Evolutionary conservation across 2,797 vertebrate genomes (phyloP).

Genomic region (Scomberomorus guttatus): DNA sequence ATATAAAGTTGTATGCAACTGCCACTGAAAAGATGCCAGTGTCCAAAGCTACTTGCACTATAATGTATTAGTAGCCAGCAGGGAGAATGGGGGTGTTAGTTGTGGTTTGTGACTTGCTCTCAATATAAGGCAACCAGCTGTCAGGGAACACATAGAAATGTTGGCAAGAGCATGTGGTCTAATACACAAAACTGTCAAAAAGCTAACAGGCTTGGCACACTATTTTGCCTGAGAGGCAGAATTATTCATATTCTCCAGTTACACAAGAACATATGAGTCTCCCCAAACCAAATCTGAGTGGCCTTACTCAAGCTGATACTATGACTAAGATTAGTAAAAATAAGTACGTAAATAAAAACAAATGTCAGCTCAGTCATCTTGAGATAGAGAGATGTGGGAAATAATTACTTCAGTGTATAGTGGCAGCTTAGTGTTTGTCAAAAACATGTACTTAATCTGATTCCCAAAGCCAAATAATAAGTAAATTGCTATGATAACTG

Average conservation of each 20-base stretch:
- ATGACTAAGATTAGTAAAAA: conserved; percentile 3
- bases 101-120: conserved; percentile 58
- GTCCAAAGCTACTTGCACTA: conserved; percentile 47
- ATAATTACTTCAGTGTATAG: conserved; percentile 21
- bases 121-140: conserved; percentile 62
- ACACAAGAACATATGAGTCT: conserved; percentile 46
- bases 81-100: conserved; percentile 49
- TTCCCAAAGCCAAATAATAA: conserved; percentile 6
- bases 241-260: conserved; percentile 60
- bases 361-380: conserved; percentile 17
- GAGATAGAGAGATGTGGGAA: conserved; percentile 18
- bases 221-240: conserved; percentile 47
- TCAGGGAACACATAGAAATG: conserved; percentile 55
- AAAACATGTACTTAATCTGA: conserved; percentile 4
- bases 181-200: conserved; percentile 69
- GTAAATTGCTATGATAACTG: conserved; percentile 17
- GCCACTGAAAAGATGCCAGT: conserved; percentile 40
- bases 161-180: conserved; percentile 65
- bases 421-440: conserved; percentile 28
- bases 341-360: neutral
- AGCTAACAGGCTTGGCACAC: conserved; percentile 69
- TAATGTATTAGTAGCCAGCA: conserved; percentile 66
- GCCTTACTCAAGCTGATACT: conserved; percentile 31
- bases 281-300: conserved; percentile 22
- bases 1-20: conserved; percentile 40